Conservation (phyloP, 1,140 invertebrate species). For the Pemphigus obesinymphae region DNA sequence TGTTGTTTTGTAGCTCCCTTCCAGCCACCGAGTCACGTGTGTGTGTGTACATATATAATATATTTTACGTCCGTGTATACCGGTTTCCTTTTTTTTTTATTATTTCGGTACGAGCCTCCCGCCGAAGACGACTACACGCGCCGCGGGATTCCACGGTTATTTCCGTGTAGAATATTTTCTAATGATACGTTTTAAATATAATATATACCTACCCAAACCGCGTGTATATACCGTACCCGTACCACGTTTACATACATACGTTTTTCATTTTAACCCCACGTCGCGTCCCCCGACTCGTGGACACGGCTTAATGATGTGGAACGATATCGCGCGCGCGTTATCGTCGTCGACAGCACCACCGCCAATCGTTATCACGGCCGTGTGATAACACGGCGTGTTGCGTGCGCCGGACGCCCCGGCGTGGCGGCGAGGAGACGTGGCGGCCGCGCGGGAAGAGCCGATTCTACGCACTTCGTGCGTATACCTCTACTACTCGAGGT, state of each 20-base stretch:
- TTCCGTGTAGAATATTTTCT: background rate
- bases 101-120: background rate
- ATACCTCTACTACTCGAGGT: too few relatives aligned
- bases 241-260: background rate
- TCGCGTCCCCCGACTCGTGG: background rate
- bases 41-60: background rate
- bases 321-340: background rate
- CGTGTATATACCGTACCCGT: background rate
- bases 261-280: background rate
- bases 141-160: background rate
- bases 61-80: background rate
- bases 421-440: background rate
- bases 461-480: background rate
- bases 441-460: background rate
- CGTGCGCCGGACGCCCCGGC: background rate
- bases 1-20: too few relatives aligned
- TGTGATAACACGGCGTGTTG: background rate
- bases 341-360: too few relatives aligned
- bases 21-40: too few relatives aligned
- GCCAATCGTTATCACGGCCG: too few relatives aligned
- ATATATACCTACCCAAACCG: background rate
- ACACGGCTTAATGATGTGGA: background rate
- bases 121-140: too few relatives aligned
- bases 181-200: background rate
- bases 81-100: constrained; percentile 32